phyloP scores from a whole-genome alignment of 92 coral and sea anemone genomes.

The Umimayanthus kanabou region DNA sequence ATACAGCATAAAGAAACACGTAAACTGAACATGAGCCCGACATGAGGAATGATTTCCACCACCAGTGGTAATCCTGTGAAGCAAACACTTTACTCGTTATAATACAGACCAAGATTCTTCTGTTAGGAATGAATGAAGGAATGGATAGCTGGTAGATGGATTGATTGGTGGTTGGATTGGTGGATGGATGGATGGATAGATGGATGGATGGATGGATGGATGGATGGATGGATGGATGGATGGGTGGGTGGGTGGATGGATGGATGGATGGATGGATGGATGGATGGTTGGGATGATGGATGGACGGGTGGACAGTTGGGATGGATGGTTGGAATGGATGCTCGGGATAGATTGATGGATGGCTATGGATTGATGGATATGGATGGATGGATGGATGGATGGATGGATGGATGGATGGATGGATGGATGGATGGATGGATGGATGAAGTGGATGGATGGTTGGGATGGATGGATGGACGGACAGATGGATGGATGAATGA shows the following conservation, averaged over 20 bases:
- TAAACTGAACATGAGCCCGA: constrained; percentile 95
- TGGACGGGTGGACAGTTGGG: background rate
- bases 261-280: background rate
- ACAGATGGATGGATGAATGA: background rate
- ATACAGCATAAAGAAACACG: constrained; percentile 91
- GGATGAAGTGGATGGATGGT: no score
- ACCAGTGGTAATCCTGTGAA: constrained; percentile 97
- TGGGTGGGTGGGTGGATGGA: background rate
- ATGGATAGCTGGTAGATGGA: background rate
- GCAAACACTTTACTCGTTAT: background rate
- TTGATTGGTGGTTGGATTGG: background rate
- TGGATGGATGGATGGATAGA: background rate
- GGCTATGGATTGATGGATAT: no score
- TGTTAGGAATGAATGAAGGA: background rate
- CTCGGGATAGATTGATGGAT: no score
- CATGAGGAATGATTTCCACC: constrained; percentile 98
- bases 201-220: background rate
- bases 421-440: background rate
- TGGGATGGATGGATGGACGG: background rate
- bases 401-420: background rate
- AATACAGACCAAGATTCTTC: background rate
- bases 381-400: background rate
- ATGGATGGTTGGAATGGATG: background rate
- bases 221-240: background rate
- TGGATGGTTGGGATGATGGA: no score